Percentiles rank a stretch among this genome's conserved stretches.
These are phyloP conservation scores for Phainopepla nitens DNA, from an alignment of 2,113 vertebrate genomes.

Conservation along the genomic window DNA sequence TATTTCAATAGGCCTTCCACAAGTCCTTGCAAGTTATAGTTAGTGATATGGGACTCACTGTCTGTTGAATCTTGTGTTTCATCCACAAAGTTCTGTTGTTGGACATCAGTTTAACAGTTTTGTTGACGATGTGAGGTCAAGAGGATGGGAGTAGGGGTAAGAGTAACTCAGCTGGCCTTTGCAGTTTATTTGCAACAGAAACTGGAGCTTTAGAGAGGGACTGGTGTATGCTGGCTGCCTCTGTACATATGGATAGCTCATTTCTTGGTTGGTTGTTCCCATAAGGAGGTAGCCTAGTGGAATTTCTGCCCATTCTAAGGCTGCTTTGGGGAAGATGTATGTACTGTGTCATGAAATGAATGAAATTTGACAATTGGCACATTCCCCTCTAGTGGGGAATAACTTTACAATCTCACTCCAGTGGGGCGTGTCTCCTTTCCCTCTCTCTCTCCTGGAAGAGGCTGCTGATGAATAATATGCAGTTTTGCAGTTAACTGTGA, in stretches of 20 bases:
- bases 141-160: neutral
- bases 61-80: neutral
- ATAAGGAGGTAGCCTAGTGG: neutral
- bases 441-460: neutral
- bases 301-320: neutral
- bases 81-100: neutral
- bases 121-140: neutral
- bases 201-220: neutral
- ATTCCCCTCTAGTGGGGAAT: neutral
- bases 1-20: neutral
- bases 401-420: neutral
- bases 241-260: neutral
- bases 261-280: neutral
- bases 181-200: neutral
- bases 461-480: neutral
- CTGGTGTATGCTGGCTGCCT: accelerated
- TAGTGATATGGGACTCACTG: neutral
- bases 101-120: neutral
- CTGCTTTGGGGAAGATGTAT: neutral
- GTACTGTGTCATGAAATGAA: neutral
- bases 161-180: neutral
- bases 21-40: neutral
- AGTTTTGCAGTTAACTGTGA: neutral
- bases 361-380: neutral
- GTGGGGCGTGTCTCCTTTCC: neutral